Evolutionary conservation across 92 coral and sea anemone genomes (phyloP), one percentile per base, ranked within the genome.

Genomic region (Heliopora coerulea): DNA sequence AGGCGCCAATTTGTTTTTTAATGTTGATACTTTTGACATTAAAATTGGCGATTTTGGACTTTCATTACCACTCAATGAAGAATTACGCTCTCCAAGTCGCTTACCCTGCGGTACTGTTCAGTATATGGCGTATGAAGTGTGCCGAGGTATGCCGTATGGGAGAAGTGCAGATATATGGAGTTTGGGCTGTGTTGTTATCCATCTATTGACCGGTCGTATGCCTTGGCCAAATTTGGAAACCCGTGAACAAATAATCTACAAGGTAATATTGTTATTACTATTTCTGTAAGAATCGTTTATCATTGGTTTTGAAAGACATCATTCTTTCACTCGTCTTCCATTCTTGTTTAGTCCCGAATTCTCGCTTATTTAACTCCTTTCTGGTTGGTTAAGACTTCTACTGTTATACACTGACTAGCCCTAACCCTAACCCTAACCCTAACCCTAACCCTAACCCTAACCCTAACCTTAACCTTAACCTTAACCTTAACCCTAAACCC

Each of bases 111-210:
- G 97, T 28, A 91, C 97, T 24, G 90, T 80, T 70, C 73, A 85
- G 9, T 91, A 85, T 49, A 91, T 91, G 90, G 81, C 97, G 14
- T 87, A 88, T 9, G 97, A 91, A 86, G 88, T 85, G 72, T 65
- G 24, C 40, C 15, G 72, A 4, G 54, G 56, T 24, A 54, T 15
- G 0, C 54, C 26, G 26, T 40, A 65, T 26, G 14, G 96, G 1
- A 75, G 80, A 37, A 91, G 97, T 78, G 82, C 85, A 7, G 97
- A 91, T 59, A 85, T 89, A 3, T 91, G 96, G 89, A 81, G 88
- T 15, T 0, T 49, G 62, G 89, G 46, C 60, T 84, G 91, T 64
- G 33, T 72, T 1, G 33, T 72, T 41, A 60, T 75, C 59, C 88
- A 91, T 57, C 79, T 91, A 90, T 56, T 89, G 25, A 65, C 62